Evolutionary conservation across 2,113 vertebrate genomes (phyloP), one percentile per base, ranked within the genome.

Genomic region (Pterocles burchelli): DNA sequence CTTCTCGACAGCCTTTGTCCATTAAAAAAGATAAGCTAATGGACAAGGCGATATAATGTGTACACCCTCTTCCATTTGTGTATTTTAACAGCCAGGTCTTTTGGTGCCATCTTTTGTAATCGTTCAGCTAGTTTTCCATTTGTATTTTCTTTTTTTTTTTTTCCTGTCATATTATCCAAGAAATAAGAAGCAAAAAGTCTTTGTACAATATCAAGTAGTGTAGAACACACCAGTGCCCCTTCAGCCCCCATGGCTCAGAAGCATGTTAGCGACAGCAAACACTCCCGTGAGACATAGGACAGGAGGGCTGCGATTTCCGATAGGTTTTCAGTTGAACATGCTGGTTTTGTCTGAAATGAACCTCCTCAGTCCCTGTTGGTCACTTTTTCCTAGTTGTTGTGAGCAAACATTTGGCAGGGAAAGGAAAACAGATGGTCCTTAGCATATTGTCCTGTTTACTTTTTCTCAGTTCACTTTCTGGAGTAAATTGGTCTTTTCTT

Each of bases 371-470:
- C 57, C 85, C 86, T 14, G 38, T 17, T 79, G 91, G 91, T 85
- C 95, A 92, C 67, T 83, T 90, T 63, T 92, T 68, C 91, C 79
- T 81, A 28, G 11, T 19, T 55, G 72, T 45, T 93, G 86, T 76
- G 91, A 95, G 66, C 66, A 68, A 78, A 76, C 38, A 21, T 66
- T 94, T 92, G 96, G 83, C 91, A 92, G 68, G 72, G 80, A 33
- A 38, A 59, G 58, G 79, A 26, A 48, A 38, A 75, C 89, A 89
- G 93, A 41, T 77, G 89, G 75, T 38, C 38, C 91, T 72, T 31
- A 83, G 82, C 82, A 28, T 19, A 57, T 80, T 91, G 89, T 95
- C 68, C 83, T 79, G 71, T 73, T 90, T 57, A 9, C 67, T 89
- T 31, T 33, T 70, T 83, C 75, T 76, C 67, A 13, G 49, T 36